Base-by-base conservation (phyloP, 1,140 invertebrate species). In the Melitaea cinxia region DNA sequence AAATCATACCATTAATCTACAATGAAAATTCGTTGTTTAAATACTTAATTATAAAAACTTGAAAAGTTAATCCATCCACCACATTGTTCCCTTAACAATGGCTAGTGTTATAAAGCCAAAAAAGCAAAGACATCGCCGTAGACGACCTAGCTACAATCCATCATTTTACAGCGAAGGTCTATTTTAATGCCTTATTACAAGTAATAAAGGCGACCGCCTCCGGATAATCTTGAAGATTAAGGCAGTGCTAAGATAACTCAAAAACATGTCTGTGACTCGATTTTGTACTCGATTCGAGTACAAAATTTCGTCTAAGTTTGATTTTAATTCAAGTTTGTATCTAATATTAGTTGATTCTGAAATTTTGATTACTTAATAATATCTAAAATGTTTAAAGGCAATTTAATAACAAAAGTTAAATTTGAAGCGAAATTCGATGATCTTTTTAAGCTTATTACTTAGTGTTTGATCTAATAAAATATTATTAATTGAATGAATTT, bases 171-270 rank as follows among this genome's bases (percentile, higher is more conserved):
- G 30, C 33, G 35, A 37, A 19, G 53, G 53, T 56, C 53, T 56
- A 56, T 55, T 55, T 55, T 39, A 56, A 57, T 57, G 37, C 55
- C 37, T 57, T 57, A 57, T 57, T 57, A 57, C 55, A 57, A 57
- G 55, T 57, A 57, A 57, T 57, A 57, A 57, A 57, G 55, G 30
- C 55, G 55, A 47, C 55, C 55, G 55, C 55, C 55, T 42, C 55
- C 35, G 39, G 55, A 57, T 57, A 57, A 57, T 57, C 55, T 57
- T 17, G 21, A 24, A 57, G 55, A 57, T 57, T 57, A 57, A 57
- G 39, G 45, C 55, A 45, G 39, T 28, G 7, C 55, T 47, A 35
- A 47, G 55, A 45, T 45, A 45, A 45, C 39, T 45, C 15, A 17
- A 17, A 1, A 30, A 39, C 23, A 57, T 47, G 55, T 55, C 53